Evolutionary conservation across 64 coral and sea anemone species (phyloP), one percentile per base, ranked within the genome.

Genomic region (Hydrozoanthus tunicans): DNA sequence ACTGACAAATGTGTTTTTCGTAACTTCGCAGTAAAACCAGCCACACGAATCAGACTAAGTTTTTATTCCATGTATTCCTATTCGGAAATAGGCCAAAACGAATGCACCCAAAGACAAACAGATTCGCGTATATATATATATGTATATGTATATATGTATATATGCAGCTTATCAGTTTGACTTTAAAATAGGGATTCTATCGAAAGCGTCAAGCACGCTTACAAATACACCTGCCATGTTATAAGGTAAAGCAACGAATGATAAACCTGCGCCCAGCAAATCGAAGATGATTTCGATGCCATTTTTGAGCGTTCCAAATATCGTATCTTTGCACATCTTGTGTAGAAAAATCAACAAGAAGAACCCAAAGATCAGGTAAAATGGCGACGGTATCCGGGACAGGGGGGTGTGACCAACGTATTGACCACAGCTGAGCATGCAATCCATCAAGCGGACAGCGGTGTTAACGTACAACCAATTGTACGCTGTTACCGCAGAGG

Each of bases 381-480:
- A 59, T 79, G n/a, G 14, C 0, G 51, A n/a, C n/a, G 77, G 56
- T 24, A 79, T 79, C 0, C n/a, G 20, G 14, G 17, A 23, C 7
- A 79, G 54, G 5, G 77, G n/a, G 9, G 15, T 79, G 6, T 58
- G 53, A 10, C 53, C 13, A 11, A 79, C n/a, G 59, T 79, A 79
- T 59, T 79, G 55, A 58, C 54, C 51, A 52, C n/a, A 59, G 56
- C 53, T 23, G 54, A 59, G 54, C 15, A 78, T 78, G 53, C 76
- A 57, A 79, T 58, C 56, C 77, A 59, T 58, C 77, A 59, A 3
- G 5, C 77, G 77, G 56, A n/a, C 77, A 24, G 56, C 6, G 77
- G 77, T 79, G 77, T 79, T 79, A 9, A 23, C 5, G 55, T 79
- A 79, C 56, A 79, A 15, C 77, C 77, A 79, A 1, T 79, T 53